phyloP scores from a whole-genome alignment of 2,113 vertebrate genomes.

The Aegithalos caudatus region DNA sequence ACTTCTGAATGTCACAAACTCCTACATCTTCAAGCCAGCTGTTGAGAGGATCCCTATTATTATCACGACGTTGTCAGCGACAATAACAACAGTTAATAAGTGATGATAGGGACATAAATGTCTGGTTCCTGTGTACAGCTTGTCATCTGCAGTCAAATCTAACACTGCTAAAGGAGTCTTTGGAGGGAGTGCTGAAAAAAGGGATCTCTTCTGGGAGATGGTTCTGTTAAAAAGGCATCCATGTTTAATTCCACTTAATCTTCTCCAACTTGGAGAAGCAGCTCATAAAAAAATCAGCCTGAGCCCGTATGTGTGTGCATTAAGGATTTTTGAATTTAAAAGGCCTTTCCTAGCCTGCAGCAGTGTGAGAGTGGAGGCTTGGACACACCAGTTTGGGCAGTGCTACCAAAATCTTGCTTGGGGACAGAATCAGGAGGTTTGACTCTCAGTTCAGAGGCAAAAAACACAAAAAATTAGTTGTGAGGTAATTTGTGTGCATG shows the following conservation, averaged over 20 bases:
- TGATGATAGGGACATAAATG: slow-evolving; percentile 21
- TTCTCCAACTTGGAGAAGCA: background rate
- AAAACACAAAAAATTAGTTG: background rate
- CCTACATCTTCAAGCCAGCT: slow-evolving; percentile 39
- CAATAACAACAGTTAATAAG: slow-evolving; percentile 63
- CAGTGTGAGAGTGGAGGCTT: background rate
- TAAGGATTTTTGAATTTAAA: background rate
- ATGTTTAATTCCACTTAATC: slow-evolving; percentile 30
- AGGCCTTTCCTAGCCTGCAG: background rate
- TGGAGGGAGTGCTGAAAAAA: background rate
- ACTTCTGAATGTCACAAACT: slow-evolving; percentile 31
- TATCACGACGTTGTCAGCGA: slow-evolving; percentile 17
- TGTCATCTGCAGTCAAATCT: slow-evolving; percentile 54
- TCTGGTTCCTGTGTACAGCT: slow-evolving; percentile 22
- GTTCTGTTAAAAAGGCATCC: background rate
- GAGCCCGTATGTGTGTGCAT: accelerated
- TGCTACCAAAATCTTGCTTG: background rate
- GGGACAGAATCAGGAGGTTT: background rate
- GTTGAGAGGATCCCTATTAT: slow-evolving; percentile 54
- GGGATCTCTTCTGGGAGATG: background rate
- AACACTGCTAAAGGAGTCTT: background rate
- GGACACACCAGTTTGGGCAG: accelerated
- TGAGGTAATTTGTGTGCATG: accelerated
- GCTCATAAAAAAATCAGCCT: background rate
- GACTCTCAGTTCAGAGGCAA: background rate